Percentiles rank a stretch among this genome's conserved stretches.
phyloP scores from a whole-genome alignment of 2,888 invertebrate species.

The Athalia cordata region DNA sequence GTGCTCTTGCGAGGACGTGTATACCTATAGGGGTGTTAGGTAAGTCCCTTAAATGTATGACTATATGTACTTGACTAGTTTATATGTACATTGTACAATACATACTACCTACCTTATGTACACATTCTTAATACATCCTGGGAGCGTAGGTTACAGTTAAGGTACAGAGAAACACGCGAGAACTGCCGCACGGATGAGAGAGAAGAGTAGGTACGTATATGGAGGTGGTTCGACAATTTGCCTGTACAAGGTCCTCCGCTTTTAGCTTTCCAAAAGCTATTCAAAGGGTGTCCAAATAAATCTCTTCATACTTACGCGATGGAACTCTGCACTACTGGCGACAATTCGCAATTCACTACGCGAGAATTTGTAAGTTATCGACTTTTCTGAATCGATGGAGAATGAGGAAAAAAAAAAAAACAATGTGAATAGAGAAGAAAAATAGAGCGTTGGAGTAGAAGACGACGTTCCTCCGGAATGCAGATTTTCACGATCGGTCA shows the following conservation, averaged over 20 bases:
- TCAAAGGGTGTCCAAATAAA: not conserved
- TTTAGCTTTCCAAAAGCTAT: not conserved
- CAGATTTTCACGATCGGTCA: too few relatives aligned
- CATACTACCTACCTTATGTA: too few relatives aligned
- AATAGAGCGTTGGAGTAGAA: constrained; percentile 7
- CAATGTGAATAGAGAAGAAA: not conserved
- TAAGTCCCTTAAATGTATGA: constrained; percentile 24
- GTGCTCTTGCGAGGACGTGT: not conserved
- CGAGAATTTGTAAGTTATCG: not conserved
- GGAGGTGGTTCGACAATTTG: constrained; percentile 7
- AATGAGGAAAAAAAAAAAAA: not conserved
- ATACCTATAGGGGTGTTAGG: not conserved
- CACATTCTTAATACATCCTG: not conserved
- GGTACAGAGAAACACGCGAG: constrained; percentile 4
- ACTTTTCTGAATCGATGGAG: not conserved
- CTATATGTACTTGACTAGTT: constrained; percentile 8
- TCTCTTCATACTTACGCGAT: not conserved
- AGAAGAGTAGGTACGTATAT: not conserved
- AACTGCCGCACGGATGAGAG: not conserved
- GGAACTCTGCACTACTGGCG: too few relatives aligned
- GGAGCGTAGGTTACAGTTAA: constrained; percentile 14
- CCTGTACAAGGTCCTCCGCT: not conserved
- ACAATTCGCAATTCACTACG: not conserved
- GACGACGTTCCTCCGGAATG: not conserved
- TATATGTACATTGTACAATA: constrained; percentile 1